Base-by-base conservation (phyloP, 2,888 invertebrate species). In the Trisateles emortualis region DNA sequence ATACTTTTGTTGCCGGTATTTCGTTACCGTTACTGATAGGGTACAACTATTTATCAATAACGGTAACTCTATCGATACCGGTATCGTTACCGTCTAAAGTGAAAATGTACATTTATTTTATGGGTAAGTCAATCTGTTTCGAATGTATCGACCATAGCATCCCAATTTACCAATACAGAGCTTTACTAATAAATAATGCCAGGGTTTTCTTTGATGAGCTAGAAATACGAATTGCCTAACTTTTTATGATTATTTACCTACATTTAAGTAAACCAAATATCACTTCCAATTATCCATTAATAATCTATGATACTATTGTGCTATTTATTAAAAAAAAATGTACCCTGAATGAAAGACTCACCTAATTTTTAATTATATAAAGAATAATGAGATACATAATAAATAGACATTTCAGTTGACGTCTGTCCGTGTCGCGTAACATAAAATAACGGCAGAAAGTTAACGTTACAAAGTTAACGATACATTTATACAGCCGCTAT, bases 391-490 rank as follows among this genome's bases (percentile, higher is more conserved):
- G 47, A 13, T 53, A 39, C 48, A 39, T 59, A n/a, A n/a, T n/a
- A 54, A 39, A 65, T 64, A 73, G 72, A 67, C 66, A 75, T 84
- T 87, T 78, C 89, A 90, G 89, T 90, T 88, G 89, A 89, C 88
- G 87, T 83, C 87, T 86, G 81, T 83, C 71, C 75, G 71, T 75
- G 54, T 66, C 68, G 59, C 61, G 57, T 58, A 67, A 62, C 17
- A 30, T 22, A 38, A 49, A 11, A 44, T 38, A 29, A 38, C 1
- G 3, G 8, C 26, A 26, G 26, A 26, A 26, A 26, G 9, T 26
- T n/a, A 22, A 2, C 22, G 22, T 22, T 32, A 46, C 49, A 59
- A 50, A 32, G 49, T 39, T 40, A 36, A 54, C 44, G 48, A 62
- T 51, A 55, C 22, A 52, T 48, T 38, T 52, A 5, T 29, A 59